Conservation (phyloP, 1,140 invertebrate species). For the Drosophila arizonae region DNA sequence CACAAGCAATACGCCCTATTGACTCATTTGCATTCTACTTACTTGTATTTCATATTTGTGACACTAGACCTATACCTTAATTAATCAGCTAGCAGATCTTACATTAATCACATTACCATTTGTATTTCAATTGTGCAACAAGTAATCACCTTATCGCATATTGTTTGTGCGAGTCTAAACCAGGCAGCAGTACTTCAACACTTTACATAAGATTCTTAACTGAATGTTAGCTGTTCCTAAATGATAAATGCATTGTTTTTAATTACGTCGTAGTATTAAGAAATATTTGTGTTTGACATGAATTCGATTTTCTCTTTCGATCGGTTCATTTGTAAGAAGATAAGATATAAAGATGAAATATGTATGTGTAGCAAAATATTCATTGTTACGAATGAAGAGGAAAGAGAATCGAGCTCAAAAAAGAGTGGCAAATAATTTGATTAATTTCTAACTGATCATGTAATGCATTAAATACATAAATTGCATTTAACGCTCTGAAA, state of each 20-base stretch:
- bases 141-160: background rate
- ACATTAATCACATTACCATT: background rate
- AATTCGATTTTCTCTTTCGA: background rate
- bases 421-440: background rate
- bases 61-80: background rate
- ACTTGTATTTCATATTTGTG: background rate
- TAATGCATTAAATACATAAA: too few relatives aligned
- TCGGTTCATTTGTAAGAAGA: slow-evolving; percentile 2
- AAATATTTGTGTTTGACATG: background rate
- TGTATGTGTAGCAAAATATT: too few relatives aligned
- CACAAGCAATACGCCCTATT: too few relatives aligned
- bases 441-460: too few relatives aligned
- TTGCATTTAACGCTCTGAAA: background rate
- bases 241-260: background rate
- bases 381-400: background rate
- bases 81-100: background rate
- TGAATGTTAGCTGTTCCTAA: background rate
- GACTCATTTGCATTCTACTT: too few relatives aligned
- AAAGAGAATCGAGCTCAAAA: background rate
- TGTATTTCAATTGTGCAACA: background rate
- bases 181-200: slow-evolving; percentile 2
- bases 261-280: slow-evolving; percentile 9
- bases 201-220: slow-evolving; percentile 16
- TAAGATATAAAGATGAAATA: background rate
- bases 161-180: background rate